Percentiles rank a stretch among this genome's conserved stretches.
These are phyloP conservation scores for Theonella swinhoei DNA, from an alignment of 37 sponge, comb jelly and placozoan genomes.

Conservation along the genomic window DNA sequence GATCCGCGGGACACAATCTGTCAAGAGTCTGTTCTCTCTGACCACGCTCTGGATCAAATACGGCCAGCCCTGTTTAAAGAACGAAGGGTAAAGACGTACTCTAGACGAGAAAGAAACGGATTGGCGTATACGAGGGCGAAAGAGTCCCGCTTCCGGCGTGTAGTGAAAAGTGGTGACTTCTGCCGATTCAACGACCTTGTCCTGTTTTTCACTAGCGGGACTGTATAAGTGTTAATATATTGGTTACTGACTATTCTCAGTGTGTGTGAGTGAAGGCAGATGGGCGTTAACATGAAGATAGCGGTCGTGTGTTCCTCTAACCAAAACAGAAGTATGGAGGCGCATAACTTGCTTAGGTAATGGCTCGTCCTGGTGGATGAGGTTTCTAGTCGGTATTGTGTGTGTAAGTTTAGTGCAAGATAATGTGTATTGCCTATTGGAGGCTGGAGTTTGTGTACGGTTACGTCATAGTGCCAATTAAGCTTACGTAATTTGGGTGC, in stretches of 20 bases:
- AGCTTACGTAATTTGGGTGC: not conserved
- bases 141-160: too few relatives aligned
- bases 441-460: too few relatives aligned
- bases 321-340: constrained; percentile 99
- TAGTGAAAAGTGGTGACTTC: too few relatives aligned
- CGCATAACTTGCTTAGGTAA: constrained; percentile 92
- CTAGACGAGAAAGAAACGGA: too few relatives aligned
- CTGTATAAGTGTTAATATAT: not conserved
- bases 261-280: not conserved
- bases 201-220: too few relatives aligned
- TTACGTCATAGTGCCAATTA: too few relatives aligned
- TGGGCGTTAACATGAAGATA: constrained; percentile 40
- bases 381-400: constrained; percentile 15
- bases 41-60: not conserved
- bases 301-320: constrained; percentile 99
- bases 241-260: not conserved
- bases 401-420: too few relatives aligned
- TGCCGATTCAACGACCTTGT: too few relatives aligned
- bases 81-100: not conserved
- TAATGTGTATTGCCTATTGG: too few relatives aligned
- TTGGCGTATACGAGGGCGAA: too few relatives aligned
- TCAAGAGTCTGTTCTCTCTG: not conserved
- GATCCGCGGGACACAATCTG: too few relatives aligned
- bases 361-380: not conserved
- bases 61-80: not conserved